These are phyloP conservation scores for Doris montereyensis DNA, from an alignment of 2,888 invertebrate genomes.

Conservation along the genomic window DNA sequence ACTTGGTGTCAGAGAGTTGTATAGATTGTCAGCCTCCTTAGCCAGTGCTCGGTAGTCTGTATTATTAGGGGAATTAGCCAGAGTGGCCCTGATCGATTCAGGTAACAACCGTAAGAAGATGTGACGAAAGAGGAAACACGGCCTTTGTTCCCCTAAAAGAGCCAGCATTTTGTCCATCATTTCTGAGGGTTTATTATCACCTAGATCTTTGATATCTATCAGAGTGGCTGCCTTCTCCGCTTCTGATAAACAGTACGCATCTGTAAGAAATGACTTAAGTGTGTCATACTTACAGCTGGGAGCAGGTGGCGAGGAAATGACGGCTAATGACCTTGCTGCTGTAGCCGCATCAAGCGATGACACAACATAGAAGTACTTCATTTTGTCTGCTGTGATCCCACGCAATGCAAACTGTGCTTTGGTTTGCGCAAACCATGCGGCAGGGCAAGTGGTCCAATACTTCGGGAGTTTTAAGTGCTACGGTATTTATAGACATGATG, in stretches of 20 bases:
- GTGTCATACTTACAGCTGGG: constrained; percentile 4
- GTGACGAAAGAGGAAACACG: too few species aligned
- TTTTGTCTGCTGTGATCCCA: too few species aligned
- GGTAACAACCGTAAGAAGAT: too few species aligned
- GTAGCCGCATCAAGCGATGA: background rate
- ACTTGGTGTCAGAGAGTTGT: constrained; percentile 7
- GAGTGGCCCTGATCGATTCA: too few species aligned
- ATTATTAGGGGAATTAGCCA: constrained; percentile 2
- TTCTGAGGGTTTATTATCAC: too few species aligned
- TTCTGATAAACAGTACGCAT: too few species aligned
- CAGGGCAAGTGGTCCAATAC: constrained; percentile 21
- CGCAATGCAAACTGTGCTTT: constrained; percentile 18
- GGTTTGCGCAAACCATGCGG: too few species aligned
- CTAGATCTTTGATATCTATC: background rate
- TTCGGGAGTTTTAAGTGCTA: constrained; percentile 15
- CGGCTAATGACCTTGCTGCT: too few species aligned
- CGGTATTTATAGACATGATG: background rate
- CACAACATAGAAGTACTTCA: background rate
- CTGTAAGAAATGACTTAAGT: background rate
- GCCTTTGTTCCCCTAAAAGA: too few species aligned
- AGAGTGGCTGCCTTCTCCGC: too few species aligned
- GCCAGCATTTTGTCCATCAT: too few species aligned
- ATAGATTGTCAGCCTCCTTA: background rate
- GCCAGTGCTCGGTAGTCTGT: constrained; percentile 4
- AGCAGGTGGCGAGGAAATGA: background rate